Base-by-base conservation (phyloP, 2,888 invertebrate species). In the Platycheirus rosarum region DNA sequence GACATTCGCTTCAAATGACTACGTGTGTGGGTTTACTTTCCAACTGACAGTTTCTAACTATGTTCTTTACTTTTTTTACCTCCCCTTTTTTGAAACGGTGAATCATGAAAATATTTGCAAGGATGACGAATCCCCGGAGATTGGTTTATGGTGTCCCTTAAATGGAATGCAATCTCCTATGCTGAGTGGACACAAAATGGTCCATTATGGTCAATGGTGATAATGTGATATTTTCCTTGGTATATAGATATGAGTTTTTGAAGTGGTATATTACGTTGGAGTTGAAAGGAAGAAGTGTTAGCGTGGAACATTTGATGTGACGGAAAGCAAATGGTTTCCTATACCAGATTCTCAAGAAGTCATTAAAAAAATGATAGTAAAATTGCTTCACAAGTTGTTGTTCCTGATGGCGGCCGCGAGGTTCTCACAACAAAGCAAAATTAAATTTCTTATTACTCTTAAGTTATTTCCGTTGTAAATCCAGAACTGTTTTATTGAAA, bases 151-250 rank as follows among this genome's bases (percentile, higher is more conserved):
- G 65, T 70, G 13, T 70, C 29, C 26, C 46, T 53, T 53, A 75
- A 80, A 70, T 80, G 80, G 70, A 70, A 80, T 66, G 68, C 20
- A 63, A 63, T 57, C 55, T 57, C 29, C 49, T 40, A 57, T 74
- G 76, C 76, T 70, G 80, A 80, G 76, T 80, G 66, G 76, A 70
- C 65, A 66, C 65, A 80, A 80, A 80, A 70, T 76, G 20, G 3
- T 5, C 46, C 70, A 70, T 75, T 57, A 35, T 35, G 53, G 65
- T 35, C 51, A 60, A 46, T 5, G 29, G 37, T 44, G 60, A 70
- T 46, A 70, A 70, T 70, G 20, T 65, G 57, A 68, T 78, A 71
- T 62, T 32, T 44, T 76, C 4, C 32, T 44, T 32, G 18, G 8
- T 32, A 32, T 2, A 9, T 13, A 11, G 11, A 23, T 55, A 40